Evolutionary conservation across 2,888 invertebrate genomes (phyloP), one percentile per base, ranked within the genome.

Genomic region (Syrista parreyssii): DNA sequence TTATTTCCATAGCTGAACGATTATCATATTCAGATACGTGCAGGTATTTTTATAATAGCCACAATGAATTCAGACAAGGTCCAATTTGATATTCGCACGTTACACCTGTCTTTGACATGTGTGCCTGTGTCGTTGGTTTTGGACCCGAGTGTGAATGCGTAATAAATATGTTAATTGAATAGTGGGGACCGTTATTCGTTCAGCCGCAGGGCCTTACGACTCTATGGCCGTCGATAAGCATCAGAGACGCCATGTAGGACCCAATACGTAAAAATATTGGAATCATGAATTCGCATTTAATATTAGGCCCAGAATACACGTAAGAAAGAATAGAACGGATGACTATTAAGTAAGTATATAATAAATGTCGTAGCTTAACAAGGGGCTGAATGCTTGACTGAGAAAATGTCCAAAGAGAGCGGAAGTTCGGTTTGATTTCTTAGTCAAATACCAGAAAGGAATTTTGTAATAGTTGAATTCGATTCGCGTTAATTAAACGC

Each of bases 141-240:
- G 23, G 55, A 2, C 23, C 55, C 74, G n/a, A 34, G 33, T 74
- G 34, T 34, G 30, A 35, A 33, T 33, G 36, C 76, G 55, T 72
- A 81, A 81, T 85, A 84, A 86, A 84, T 85, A 86, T 86, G 85
- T 86, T 84, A 86, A 86, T 86, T 80, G 81, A 82, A 83, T 81
- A 82, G 82, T 75, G 31, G 32, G 79, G 78, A 87, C 86, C 86
- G 86, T 86, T 86, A 86, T 74, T 33, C 36, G 34, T 12, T 30
- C n/a, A 35, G 31, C 74, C 74, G 74, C 74, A 23, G 36, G 74
- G 74, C 74, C 11, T 15, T 71, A 55, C 9, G 9, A 23, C 55
- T 55, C 55, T 55, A 55, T 55, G 23, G 55, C 55, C 23, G 55
- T 55, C 55, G 55, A 55, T 55, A 55, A 55, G 55, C 1, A 55